A percentile compares a stretch with the other conserved stretches of the same genome.
Conservation (phyloP, 2,797 vertebrate species). For the Trachops cirrhosus region DNA sequence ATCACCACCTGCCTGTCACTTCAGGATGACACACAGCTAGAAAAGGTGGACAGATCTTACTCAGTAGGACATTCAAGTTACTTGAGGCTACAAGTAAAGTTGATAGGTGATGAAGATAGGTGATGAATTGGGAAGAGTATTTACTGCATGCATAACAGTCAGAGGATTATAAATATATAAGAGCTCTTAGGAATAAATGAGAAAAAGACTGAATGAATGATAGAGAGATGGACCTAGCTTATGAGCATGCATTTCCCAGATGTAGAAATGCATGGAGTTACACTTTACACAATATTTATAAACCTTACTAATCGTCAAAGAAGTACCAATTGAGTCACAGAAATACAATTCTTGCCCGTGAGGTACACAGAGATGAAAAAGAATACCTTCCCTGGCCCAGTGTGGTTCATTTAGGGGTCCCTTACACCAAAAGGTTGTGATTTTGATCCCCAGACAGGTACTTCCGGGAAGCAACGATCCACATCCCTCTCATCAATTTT, state of each 20-base stretch:
- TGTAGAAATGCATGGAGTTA: neutral
- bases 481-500: too few species aligned
- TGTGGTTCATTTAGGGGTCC: too few species aligned
- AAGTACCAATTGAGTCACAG: too few species aligned
- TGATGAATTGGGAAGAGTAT: neutral
- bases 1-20: neutral
- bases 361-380: too few species aligned
- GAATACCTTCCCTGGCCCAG: too few species aligned
- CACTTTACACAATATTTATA: neutral
- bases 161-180: neutral
- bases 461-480: too few species aligned
- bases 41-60: neutral
- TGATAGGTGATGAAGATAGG: neutral
- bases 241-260: neutral
- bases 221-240: neutral
- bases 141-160: neutral
- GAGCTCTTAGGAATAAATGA: neutral
- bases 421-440: too few species aligned
- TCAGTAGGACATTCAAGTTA: neutral
- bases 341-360: too few species aligned
- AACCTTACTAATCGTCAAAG: too few species aligned
- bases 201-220: neutral
- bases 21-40: neutral
- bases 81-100: neutral
- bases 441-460: too few species aligned